Evolutionary conservation across 2,888 invertebrate genomes (phyloP).

Genomic region (Spodoptera littoralis): DNA sequence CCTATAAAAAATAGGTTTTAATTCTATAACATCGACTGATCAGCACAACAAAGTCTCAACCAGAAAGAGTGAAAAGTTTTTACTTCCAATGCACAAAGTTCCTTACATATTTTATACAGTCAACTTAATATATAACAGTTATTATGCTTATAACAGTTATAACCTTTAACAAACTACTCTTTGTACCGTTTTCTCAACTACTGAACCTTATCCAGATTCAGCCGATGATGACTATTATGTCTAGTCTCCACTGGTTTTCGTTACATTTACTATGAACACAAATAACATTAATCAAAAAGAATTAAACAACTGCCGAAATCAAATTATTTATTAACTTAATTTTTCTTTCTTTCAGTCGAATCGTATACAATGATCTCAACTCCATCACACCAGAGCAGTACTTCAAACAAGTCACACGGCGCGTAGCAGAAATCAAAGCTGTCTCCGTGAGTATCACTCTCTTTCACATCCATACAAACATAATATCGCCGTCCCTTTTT

Average conservation of each 20-base stretch:
- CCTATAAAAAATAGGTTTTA: constrained; percentile 41
- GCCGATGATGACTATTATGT: too few relatives aligned
- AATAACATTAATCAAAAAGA: too few relatives aligned
- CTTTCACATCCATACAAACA: constrained; percentile 48
- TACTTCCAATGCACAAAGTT: too few relatives aligned
- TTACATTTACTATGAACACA: too few relatives aligned
- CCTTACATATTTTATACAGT: too few relatives aligned
- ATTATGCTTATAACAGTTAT: too few relatives aligned
- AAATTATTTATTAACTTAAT: not conserved
- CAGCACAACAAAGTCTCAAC: not conserved
- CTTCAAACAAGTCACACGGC: constrained; percentile 96
- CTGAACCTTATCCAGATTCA: too few relatives aligned
- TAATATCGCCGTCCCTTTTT: constrained; percentile 57
- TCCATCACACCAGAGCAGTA: constrained; percentile 98
- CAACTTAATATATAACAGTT: too few relatives aligned
- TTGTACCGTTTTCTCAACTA: too few relatives aligned
- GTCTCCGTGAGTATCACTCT: constrained; percentile 92
- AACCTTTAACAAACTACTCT: too few relatives aligned
- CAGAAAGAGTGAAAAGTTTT: not conserved
- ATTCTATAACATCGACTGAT: not conserved
- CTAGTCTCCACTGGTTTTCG: too few relatives aligned
- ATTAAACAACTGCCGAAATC: too few relatives aligned
- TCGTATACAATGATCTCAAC: constrained; percentile 96
- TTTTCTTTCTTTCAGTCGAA: constrained; percentile 90
- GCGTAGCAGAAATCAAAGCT: constrained; percentile 96